Evolutionary conservation across 2,888 invertebrate species (phyloP).

Genomic region (Pomacea canaliculata): DNA sequence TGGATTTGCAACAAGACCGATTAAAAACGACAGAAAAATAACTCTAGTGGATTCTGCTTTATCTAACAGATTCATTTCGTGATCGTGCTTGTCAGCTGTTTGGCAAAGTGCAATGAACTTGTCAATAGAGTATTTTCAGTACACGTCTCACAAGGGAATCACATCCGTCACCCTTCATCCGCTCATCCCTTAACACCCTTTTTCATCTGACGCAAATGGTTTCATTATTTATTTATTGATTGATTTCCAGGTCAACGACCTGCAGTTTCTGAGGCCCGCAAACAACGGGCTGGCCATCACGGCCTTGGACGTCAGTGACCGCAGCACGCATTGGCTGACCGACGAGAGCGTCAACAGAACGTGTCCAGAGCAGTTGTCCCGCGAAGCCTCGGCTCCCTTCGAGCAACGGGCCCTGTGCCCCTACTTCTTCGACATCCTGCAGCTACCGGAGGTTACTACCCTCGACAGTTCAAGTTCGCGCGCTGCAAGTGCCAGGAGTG

Average conservation of each 20-base stretch:
- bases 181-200: no score
- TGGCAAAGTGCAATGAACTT: no score
- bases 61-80: no score
- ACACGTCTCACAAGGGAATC: no score
- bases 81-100: no score
- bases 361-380: background rate
- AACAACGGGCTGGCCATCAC: background rate
- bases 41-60: no score
- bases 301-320: background rate
- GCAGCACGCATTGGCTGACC: background rate
- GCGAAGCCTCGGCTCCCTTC: background rate
- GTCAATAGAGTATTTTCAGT: no score
- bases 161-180: no score
- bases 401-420: slow-evolving; percentile 15
- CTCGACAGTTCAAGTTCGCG: slow-evolving; percentile 6
- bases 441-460: slow-evolving; percentile 20
- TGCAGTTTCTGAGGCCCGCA: background rate
- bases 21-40: no score
- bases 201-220: no score
- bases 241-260: background rate
- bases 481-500: slow-evolving; percentile 17
- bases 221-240: no score
- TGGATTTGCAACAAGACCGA: no score
- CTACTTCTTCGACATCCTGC: slow-evolving; percentile 6
- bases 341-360: slow-evolving; percentile 8